phyloP scores from a whole-genome alignment of 2,113 vertebrate species.

The Nothocercus julius region DNA sequence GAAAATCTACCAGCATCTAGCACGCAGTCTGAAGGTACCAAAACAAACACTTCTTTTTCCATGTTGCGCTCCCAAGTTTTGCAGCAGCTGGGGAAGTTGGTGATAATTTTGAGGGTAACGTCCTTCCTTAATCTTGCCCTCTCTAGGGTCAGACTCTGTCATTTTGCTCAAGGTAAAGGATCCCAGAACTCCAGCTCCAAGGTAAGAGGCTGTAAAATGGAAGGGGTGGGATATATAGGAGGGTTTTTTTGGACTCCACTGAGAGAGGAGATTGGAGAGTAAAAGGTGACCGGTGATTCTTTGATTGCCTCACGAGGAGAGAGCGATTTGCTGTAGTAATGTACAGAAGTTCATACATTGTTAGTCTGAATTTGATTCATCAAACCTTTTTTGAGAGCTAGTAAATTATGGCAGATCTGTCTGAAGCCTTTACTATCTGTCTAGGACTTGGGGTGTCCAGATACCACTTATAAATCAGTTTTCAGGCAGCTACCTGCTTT shows the following conservation, averaged over 20 bases:
- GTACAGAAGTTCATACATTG: not conserved
- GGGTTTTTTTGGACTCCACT: accelerated
- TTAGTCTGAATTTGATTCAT: too few relatives aligned
- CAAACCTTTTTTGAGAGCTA: not conserved
- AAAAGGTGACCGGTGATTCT: not conserved
- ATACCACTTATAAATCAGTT: not conserved
- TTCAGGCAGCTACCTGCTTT: not conserved
- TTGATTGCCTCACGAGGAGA: accelerated
- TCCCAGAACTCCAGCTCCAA: slow-evolving; percentile 80
- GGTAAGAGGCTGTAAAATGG: slow-evolving; percentile 71
- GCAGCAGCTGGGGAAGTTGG: accelerated
- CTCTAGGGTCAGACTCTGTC: slow-evolving; percentile 87
- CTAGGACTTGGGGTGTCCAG: not conserved
- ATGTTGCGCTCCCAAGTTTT: accelerated
- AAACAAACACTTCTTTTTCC: accelerated
- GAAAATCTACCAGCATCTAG: slow-evolving; percentile 44
- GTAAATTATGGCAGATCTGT: accelerated
- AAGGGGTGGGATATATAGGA: accelerated
- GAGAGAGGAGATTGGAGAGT: not conserved
- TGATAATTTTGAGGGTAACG: accelerated
- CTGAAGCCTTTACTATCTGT: accelerated
- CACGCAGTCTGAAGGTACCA: slow-evolving; percentile 71
- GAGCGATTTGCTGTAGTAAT: not conserved
- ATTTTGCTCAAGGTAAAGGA: slow-evolving; percentile 91
- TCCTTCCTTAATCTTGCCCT: slow-evolving; percentile 22